Base-by-base conservation (phyloP, 2,888 invertebrate species). In the Automeris io region DNA sequence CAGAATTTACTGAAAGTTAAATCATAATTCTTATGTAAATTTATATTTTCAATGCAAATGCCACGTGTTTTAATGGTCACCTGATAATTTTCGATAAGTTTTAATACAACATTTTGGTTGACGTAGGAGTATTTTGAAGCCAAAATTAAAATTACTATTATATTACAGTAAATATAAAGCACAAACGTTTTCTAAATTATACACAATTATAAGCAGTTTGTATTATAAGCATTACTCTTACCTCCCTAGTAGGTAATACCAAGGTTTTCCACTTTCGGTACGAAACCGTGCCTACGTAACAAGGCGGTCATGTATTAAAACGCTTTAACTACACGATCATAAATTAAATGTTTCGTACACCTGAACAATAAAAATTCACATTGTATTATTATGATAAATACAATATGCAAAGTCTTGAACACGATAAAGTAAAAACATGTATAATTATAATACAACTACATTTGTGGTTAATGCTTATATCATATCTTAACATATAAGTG, bases 261-360 rank as follows among this genome's bases (percentile, higher is more conserved):
- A 85, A 85, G 83, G 85, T 63, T 77, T 80, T 76, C 83, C 69
- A 81, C 82, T 82, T 83, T 83, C 73, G 69, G 76, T 57, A 53
- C 47, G 45, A 51, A 60, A 61, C 61, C 49, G 59, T 52, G 66
- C 64, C 70, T 64, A 65, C 57, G 58, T 54, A 46, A 54, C 55
- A 56, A 42, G 48, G 51, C 64, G 59, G 51, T 56, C 54, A 56
- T 61, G 41, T 19, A 34, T 34, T 34, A 16, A 38, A 33, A 37
- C 12, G 22, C 22, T 21, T 32, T 25, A 33, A 19, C 13, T 40
- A 34, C n/a, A 34, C 25, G 21, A 34, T 18, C 21, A 39, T 11
- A 29, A 16, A 19, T 32, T 19, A 12, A 26, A 21, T 23, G 18
- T 25, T 11, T 8, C 22, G 22, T 8, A 23, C n/a, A n/a, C n/a